Base-by-base conservation (phyloP, 2,797 vertebrate genomes). In the Chrysocyon brachyurus region DNA sequence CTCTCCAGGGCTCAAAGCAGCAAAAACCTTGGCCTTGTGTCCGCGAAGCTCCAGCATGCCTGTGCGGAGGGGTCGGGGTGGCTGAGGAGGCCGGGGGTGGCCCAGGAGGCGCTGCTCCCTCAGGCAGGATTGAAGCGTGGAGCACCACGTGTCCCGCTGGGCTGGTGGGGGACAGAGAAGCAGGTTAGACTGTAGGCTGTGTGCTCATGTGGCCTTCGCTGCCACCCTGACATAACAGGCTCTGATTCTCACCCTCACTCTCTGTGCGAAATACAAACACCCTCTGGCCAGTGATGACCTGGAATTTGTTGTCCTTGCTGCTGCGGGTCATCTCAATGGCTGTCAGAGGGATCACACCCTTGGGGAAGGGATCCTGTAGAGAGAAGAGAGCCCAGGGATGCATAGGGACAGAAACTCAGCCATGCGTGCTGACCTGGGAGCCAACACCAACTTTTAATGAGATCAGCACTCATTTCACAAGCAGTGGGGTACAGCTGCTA, bases 281-380 rank as follows among this genome's bases (percentile, higher is more conserved):
- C 93, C 99, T 98, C 81, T 99, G 99, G 97, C 98, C 99, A 0
- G 99, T 99, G 98, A 99, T 99, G 5, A 99, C 98, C 97, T 99
- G 99, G 99, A 99, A 99, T 94, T 99, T 99, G 98, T 99, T 99
- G 98, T 99, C 99, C 98, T 99, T 99, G 97, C 99, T 98, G 91
- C 99, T 98, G 2, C 99, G 99, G 97, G 99, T 98, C 99, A 99
- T 99, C 98, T 99, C 99, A 0, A 99, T 99, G 93, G 99, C 99
- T 0, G 99, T 99, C 98, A 99, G 97, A 0, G 99, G 99, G 97
- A 99, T 99, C 96, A 99, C 99, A 21, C 99, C 99, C 99, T 99
- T 99, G 12, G 99, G 98, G 97, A 99, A 99, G 26, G 99, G 97
- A n/a, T 99, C 99, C 99, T 99, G 96, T 49, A 78, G 89, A 91